Conservation (phyloP, 23 tunicate genomes). For the Styela clava region DNA sequence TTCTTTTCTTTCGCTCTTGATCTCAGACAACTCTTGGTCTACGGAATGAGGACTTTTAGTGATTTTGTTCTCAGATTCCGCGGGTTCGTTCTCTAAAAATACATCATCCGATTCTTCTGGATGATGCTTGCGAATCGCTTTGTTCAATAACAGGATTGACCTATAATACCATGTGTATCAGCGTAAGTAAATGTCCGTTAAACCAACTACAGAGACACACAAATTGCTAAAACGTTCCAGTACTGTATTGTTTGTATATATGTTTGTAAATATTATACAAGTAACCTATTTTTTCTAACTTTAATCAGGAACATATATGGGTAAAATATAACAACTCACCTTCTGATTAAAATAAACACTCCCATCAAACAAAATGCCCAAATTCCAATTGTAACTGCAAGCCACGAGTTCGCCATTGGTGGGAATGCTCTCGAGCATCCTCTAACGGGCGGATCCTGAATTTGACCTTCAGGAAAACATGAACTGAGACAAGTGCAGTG, state of each 20-base stretch:
- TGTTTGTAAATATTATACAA: too few species aligned
- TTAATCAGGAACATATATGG: too few species aligned
- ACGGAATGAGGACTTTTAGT: neutral
- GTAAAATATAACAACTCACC: too few species aligned
- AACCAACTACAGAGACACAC: too few species aligned
- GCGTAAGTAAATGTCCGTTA: too few species aligned
- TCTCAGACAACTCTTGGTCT: neutral
- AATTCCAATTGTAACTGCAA: slow-evolving; percentile 46
- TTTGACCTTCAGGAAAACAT: slow-evolving; percentile 59
- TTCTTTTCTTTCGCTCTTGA: neutral
- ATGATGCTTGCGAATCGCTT: neutral
- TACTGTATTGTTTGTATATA: too few species aligned
- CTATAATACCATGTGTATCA: too few species aligned
- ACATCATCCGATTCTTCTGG: neutral
- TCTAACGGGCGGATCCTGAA: slow-evolving; percentile 11
- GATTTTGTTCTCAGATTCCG: neutral
- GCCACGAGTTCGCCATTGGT: slow-evolving; percentile 80
- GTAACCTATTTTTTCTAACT: too few species aligned
- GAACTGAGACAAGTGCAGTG: slow-evolving; percentile 66
- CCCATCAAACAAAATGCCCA: slow-evolving; percentile 52
- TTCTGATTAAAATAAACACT: slow-evolving; percentile 40
- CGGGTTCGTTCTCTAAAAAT: neutral
- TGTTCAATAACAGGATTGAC: neutral
- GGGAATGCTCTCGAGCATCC: slow-evolving; percentile 75
- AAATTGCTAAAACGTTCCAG: too few species aligned